Evolutionary conservation across 1,140 invertebrate species (phyloP).

Genomic region (Episyrphus balteatus): DNA sequence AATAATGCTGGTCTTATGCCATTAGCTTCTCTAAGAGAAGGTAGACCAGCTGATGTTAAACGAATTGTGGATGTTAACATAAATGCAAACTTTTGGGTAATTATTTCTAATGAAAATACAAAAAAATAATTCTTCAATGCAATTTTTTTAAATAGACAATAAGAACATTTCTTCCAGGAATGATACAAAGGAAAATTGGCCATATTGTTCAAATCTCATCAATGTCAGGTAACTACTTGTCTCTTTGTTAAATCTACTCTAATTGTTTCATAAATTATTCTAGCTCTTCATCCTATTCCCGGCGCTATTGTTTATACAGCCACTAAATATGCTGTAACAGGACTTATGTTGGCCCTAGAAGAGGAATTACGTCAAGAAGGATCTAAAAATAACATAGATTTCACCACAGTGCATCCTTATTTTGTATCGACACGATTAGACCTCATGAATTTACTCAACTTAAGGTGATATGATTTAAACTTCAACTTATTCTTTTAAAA

Average conservation of each 20-base stretch:
- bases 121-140: neutral
- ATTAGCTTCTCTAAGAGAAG: slow-evolving; percentile 26
- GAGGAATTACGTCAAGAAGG: slow-evolving; percentile 18
- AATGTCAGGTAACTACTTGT: slow-evolving; percentile 24
- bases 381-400: neutral
- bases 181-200: slow-evolving; percentile 28
- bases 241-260: too few species aligned
- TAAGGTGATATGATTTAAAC: neutral
- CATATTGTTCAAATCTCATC: slow-evolving; percentile 31
- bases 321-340: slow-evolving; percentile 32
- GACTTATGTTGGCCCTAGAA: slow-evolving; percentile 28
- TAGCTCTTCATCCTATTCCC: slow-evolving; percentile 23
- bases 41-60: slow-evolving; percentile 20
- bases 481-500: too few species aligned
- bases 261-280: neutral
- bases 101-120: neutral
- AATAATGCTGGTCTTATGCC: slow-evolving; percentile 35
- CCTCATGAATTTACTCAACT: neutral
- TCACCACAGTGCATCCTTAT: slow-evolving; percentile 1
- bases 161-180: slow-evolving; percentile 31
- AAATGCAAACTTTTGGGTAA: slow-evolving; percentile 31
- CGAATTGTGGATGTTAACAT: slow-evolving; percentile 30
- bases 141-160: slow-evolving; percentile 15
- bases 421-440: slow-evolving; percentile 3
- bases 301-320: slow-evolving; percentile 33